Evolutionary conservation across 1,140 invertebrate species (phyloP).

Genomic region (Drosophila kanapiae): DNA sequence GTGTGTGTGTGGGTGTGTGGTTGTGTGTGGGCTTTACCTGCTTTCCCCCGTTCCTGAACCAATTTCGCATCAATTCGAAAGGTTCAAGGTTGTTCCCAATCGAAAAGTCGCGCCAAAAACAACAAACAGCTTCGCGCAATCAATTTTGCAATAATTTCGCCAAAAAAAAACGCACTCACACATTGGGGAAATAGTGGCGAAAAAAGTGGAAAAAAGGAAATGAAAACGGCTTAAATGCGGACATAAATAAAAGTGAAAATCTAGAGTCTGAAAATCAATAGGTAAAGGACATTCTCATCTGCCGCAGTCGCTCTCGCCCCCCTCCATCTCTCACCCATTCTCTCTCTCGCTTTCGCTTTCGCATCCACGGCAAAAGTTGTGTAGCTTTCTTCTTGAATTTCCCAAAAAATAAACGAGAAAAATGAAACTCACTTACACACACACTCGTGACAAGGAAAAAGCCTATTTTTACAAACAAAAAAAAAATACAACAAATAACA

Average conservation of each 20-base stretch:
- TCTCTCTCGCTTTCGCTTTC: constrained; percentile 8
- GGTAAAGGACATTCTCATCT: constrained; percentile 50
- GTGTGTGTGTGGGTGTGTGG: constrained; percentile 9
- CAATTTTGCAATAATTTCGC: constrained; percentile 32
- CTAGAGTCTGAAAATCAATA: constrained; percentile 55
- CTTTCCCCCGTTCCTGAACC: constrained; percentile 6
- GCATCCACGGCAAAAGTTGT: constrained; percentile 27
- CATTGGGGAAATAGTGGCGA: too few species aligned
- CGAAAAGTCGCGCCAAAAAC: constrained; percentile 48
- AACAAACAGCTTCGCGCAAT: constrained; percentile 34
- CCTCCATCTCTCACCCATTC: constrained; percentile 5
- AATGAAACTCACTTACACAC: background rate
- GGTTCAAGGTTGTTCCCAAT: constrained; percentile 55
- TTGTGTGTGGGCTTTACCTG: constrained; percentile 37
- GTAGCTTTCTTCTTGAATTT: constrained; percentile 24
- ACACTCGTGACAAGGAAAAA: constrained; percentile 7
- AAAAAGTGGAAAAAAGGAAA: constrained; percentile 3
- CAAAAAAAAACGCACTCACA: background rate
- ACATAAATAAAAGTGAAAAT: constrained; percentile 43
- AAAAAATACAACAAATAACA: constrained; percentile 52
- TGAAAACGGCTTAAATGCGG: constrained; percentile 23
- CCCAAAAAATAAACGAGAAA: background rate
- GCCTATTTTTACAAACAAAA: constrained; percentile 64
- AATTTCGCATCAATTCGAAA: constrained; percentile 26
- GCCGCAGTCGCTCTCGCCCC: constrained; percentile 20